Evolutionary conservation across 2,888 invertebrate genomes (phyloP).

Genomic region (Celastrina argiolus): DNA sequence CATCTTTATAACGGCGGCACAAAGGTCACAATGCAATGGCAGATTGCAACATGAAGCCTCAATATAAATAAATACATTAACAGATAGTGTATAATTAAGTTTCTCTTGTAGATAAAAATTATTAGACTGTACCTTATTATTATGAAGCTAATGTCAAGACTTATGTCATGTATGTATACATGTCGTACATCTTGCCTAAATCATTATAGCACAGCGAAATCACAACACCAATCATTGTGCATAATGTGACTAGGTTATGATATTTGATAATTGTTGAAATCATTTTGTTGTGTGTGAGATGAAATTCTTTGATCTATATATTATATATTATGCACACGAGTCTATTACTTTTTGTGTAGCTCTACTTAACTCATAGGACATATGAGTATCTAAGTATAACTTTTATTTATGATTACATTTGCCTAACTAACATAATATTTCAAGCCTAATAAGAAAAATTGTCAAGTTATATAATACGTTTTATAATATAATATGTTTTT

Average conservation of each 20-base stretch:
- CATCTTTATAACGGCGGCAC: constrained; percentile 24
- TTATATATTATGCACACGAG: too few relatives aligned
- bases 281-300: too few relatives aligned
- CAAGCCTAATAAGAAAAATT: too few relatives aligned
- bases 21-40: neutral
- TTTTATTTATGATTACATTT: too few relatives aligned
- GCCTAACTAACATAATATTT: too few relatives aligned
- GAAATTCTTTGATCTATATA: too few relatives aligned
- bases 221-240: neutral
- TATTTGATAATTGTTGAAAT: neutral
- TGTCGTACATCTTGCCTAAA: neutral
- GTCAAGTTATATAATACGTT: too few relatives aligned
- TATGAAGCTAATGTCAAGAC: neutral
- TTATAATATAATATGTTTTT: too few relatives aligned
- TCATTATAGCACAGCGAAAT: neutral
- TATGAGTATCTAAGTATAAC: too few relatives aligned
- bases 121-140: neutral
- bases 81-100: constrained; percentile 4
- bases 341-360: too few relatives aligned
- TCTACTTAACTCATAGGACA: too few relatives aligned
- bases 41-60: neutral
- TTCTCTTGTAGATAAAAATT: constrained; percentile 11
- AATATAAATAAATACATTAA: constrained; percentile 14
- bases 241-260: neutral
- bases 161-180: neutral